Evolutionary conservation across 2,797 vertebrate species (phyloP).

Genomic region (Bucorvus abyssinicus): DNA sequence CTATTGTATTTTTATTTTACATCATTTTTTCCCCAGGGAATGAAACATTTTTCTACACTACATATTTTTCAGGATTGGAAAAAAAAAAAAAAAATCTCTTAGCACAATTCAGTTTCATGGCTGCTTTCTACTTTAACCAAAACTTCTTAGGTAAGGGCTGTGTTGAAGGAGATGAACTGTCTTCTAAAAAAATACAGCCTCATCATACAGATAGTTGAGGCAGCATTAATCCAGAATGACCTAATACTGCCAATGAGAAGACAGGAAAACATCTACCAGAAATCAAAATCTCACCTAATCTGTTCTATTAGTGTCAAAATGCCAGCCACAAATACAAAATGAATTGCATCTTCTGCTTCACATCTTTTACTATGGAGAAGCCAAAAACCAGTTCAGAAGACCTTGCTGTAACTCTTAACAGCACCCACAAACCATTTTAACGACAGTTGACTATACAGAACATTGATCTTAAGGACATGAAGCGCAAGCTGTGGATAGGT

Average conservation of each 20-base stretch:
- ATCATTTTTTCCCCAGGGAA: not conserved
- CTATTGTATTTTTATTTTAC: not conserved
- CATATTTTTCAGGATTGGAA: not conserved
- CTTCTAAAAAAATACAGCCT: not conserved
- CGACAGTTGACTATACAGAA: not conserved
- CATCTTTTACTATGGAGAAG: not conserved
- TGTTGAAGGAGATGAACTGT: not conserved
- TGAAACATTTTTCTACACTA: not conserved
- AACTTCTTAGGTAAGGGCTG: not conserved
- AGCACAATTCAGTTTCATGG: not conserved
- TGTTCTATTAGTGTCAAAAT: not conserved
- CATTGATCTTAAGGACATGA: not conserved
- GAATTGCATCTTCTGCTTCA: not conserved
- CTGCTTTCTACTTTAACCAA: not conserved
- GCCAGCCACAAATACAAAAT: not conserved
- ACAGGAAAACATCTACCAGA: not conserved
- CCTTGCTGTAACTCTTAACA: not conserved
- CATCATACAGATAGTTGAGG: accelerated
- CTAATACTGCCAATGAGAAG: not conserved
- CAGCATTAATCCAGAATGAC: not conserved
- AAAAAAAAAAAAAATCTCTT: not conserved
- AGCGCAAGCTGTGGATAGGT: not conserved
- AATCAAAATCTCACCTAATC: not conserved
- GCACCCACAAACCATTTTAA: not conserved
- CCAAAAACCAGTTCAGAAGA: not conserved